Conservation (phyloP, 2,797 vertebrate species). For the Lophius americanus region DNA sequence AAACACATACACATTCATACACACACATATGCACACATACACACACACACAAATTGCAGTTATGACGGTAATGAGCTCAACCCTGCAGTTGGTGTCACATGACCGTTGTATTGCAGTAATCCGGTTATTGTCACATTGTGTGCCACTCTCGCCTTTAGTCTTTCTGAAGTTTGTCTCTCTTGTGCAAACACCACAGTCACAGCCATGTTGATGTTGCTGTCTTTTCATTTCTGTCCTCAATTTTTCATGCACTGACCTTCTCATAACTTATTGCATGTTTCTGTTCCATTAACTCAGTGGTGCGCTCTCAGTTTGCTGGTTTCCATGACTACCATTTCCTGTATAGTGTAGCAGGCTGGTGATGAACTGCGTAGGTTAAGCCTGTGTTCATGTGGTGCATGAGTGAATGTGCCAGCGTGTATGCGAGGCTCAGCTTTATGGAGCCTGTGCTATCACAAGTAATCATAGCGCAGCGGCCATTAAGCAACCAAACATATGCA, state of each 20-base stretch:
- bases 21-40: too few relatives aligned
- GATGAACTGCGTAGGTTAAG: conserved; percentile 55
- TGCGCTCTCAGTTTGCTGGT: conserved; percentile 61
- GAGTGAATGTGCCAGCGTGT: conserved; percentile 6
- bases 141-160: too few relatives aligned
- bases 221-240: conserved; percentile 10
- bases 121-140: too few relatives aligned
- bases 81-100: too few relatives aligned
- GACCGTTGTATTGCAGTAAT: too few relatives aligned
- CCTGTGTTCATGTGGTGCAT: conserved; percentile 27
- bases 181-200: too few relatives aligned
- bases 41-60: too few relatives aligned
- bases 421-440: conserved; percentile 30
- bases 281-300: conserved; percentile 46
- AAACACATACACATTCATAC: too few relatives aligned
- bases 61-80: too few relatives aligned
- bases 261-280: conserved; percentile 27
- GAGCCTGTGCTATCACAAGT: conserved; percentile 48
- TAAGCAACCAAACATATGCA: conserved; percentile 50
- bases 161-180: too few relatives aligned
- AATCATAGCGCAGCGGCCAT: conserved; percentile 59
- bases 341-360: conserved; percentile 49
- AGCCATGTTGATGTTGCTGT: not conserved
- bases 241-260: conserved; percentile 5
- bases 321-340: conserved; percentile 62